Conservation (phyloP, 2,113 vertebrate genomes). For the Abramis brama region DNA sequence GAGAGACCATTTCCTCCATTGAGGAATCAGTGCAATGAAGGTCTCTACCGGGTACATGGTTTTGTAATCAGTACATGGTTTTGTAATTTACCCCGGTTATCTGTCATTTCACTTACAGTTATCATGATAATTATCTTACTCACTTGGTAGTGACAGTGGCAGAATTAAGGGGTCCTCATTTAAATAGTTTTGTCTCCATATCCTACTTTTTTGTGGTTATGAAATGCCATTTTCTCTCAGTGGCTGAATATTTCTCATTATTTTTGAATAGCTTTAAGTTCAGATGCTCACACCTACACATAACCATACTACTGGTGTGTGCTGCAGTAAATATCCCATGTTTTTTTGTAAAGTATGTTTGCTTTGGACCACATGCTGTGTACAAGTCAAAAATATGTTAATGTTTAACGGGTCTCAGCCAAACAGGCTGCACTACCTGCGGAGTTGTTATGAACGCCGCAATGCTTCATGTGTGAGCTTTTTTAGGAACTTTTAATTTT, state of each 20-base stretch:
- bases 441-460: constrained; percentile 44
- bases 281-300: constrained; percentile 1
- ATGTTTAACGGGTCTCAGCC: constrained; percentile 63
- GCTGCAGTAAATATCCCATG: neutral
- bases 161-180: neutral
- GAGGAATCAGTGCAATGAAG: constrained; percentile 1
- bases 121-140: constrained; percentile 6
- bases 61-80: neutral
- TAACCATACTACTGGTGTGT: neutral
- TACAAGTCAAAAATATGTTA: constrained; percentile 66
- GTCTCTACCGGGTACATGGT: neutral
- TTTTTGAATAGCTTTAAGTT: neutral
- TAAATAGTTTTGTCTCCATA: constrained; percentile 11
- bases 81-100: neutral
- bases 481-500: constrained; percentile 55
- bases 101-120: neutral
- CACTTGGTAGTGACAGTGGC: neutral
- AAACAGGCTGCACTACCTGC: constrained; percentile 45
- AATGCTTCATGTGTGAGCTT: constrained; percentile 55
- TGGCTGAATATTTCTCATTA: neutral
- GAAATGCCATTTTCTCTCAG: neutral
- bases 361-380: constrained; percentile 62
- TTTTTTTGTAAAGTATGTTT: constrained; percentile 57
- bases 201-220: neutral
- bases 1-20: constrained; percentile 15